phyloP scores from a whole-genome alignment of 2,797 vertebrate species.

The Eulemur coronatus region DNA sequence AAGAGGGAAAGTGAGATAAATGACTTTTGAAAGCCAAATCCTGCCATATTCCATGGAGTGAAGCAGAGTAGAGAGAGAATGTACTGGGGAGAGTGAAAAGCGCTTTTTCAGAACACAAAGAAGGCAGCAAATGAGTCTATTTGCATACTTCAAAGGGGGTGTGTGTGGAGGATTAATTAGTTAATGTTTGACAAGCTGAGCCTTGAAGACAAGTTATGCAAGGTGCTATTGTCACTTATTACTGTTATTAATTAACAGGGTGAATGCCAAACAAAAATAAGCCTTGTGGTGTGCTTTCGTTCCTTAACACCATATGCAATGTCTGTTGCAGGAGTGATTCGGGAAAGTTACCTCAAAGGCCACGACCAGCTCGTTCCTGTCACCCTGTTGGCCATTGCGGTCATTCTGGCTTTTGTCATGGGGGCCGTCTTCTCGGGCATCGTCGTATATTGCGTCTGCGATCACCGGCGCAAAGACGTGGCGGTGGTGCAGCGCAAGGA shows the following conservation, averaged over 20 bases:
- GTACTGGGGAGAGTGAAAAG: not conserved
- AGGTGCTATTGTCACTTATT: constrained; percentile 59
- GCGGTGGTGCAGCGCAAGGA: constrained; percentile 92
- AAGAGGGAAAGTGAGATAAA: not conserved
- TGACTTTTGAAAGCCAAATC: not conserved
- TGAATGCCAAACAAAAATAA: not conserved
- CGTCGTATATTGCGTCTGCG: constrained; percentile 97
- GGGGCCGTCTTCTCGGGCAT: constrained; percentile 98
- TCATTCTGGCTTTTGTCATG: constrained; percentile 98
- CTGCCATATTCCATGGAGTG: not conserved
- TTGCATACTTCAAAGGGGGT: not conserved
- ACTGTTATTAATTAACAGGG: constrained; percentile 60
- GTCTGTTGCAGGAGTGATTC: constrained; percentile 96
- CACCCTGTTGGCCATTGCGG: constrained; percentile 96
- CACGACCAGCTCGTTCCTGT: constrained; percentile 97
- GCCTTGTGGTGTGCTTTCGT: not conserved
- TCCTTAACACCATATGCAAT: constrained; percentile 75
- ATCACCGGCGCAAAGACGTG: constrained; percentile 93
- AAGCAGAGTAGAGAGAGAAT: not conserved
- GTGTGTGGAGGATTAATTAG: not conserved
- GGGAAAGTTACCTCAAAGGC: constrained; percentile 98
- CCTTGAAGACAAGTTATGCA: constrained; percentile 2
- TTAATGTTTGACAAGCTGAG: constrained; percentile 40
- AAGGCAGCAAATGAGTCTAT: not conserved
- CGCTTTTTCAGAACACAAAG: not conserved